Conservation (phyloP, 2,113 vertebrate species). For the Astur gentilis region DNA sequence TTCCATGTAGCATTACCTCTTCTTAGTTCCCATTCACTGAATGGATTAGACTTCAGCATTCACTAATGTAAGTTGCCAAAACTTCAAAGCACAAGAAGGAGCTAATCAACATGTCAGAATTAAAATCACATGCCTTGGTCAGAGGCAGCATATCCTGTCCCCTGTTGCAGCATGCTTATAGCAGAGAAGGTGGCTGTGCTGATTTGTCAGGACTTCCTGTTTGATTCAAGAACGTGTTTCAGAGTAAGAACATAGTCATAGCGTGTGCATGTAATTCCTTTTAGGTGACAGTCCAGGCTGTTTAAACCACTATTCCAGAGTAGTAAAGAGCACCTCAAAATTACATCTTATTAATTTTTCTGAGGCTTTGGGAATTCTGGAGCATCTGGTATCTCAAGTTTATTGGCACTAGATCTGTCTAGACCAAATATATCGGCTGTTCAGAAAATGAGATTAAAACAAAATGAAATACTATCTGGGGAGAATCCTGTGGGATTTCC, state of each 20-base stretch:
- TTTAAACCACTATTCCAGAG: background rate
- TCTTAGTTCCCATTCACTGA: conserved; percentile 14
- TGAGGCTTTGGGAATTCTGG: background rate
- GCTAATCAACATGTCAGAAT: background rate
- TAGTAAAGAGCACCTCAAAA: background rate
- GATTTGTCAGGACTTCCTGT: background rate
- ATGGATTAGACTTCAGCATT: conserved; percentile 5
- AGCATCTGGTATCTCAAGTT: background rate
- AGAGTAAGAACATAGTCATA: background rate
- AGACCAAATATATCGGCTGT: background rate
- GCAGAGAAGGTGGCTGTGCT: background rate
- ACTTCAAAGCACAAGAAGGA: background rate
- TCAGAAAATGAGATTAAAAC: background rate
- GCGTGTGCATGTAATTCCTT: background rate
- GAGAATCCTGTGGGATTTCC: background rate
- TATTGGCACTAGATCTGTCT: background rate
- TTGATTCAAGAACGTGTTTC: background rate
- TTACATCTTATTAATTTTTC: background rate
- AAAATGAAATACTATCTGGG: background rate
- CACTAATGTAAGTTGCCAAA: conserved; percentile 10
- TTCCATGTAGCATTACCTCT: conserved; percentile 1
- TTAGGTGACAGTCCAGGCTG: background rate
- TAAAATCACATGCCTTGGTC: conserved; percentile 31
- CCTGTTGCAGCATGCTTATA: background rate
- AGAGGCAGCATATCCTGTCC: background rate